Conservation (phyloP, 2,797 vertebrate species). For the Taeniopygia guttata region DNA sequence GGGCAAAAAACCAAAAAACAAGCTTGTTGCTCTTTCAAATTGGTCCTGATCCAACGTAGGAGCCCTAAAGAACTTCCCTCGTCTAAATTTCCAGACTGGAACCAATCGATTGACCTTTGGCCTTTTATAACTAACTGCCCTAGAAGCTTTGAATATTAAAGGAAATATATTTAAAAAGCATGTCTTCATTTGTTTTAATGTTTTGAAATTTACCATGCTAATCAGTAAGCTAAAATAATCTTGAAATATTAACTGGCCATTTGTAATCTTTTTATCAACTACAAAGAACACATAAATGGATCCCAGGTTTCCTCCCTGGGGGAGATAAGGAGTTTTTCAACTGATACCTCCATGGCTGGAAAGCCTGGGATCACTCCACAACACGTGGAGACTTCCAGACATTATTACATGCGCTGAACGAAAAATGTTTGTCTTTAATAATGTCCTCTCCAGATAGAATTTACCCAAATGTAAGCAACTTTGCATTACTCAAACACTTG, state of each 20-base stretch:
- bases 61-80: not conserved
- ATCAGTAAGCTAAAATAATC: conserved; percentile 61
- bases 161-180: conserved; percentile 54
- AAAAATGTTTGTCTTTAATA: conserved; percentile 59
- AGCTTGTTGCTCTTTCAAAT: conserved; percentile 20
- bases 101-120: conserved; percentile 44
- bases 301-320: conserved; percentile 59
- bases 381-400: conserved; percentile 54
- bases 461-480: conserved; percentile 30
- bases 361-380: conserved; percentile 64
- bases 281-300: conserved; percentile 57
- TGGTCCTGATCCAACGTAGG: conserved; percentile 43
- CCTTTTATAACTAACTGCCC: conserved; percentile 21
- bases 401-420: conserved; percentile 4
- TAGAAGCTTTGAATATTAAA: conserved; percentile 43
- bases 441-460: conserved; percentile 17
- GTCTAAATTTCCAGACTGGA: conserved; percentile 53
- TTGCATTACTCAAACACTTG: not conserved
- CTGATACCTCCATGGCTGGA: conserved; percentile 45
- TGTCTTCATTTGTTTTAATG: conserved; percentile 67
- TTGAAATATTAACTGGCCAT: conserved; percentile 62
- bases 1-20: not conserved
- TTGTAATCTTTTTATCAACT: conserved; percentile 68
- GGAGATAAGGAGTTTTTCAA: conserved; percentile 59
- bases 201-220: conserved; percentile 66